Percentiles rank a stretch among this genome's conserved stretches.
These are phyloP conservation scores for Micropoecilia bifurca DNA, from an alignment of 2,797 vertebrate species.

Conservation along the genomic window DNA sequence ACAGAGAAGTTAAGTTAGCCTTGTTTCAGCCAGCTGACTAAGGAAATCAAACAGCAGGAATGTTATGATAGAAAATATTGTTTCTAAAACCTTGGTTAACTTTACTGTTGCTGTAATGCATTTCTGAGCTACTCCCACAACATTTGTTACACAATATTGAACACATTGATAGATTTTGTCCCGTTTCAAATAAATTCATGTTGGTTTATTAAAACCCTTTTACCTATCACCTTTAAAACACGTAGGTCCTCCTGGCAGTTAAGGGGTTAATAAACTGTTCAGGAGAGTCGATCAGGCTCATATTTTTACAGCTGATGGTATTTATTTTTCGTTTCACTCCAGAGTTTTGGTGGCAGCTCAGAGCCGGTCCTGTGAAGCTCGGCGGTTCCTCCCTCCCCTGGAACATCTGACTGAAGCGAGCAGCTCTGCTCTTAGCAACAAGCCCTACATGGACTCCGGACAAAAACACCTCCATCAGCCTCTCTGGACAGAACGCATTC, in stretches of 20 bases:
- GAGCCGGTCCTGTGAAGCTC: neutral
- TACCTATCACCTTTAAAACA: no score
- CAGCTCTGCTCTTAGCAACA: conserved; percentile 60
- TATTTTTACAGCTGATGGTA: neutral
- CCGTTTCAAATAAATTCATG: neutral
- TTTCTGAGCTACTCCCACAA: neutral
- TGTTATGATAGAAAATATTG: neutral
- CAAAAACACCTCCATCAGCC: conserved; percentile 64
- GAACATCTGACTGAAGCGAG: conserved; percentile 18
- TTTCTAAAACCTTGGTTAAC: neutral
- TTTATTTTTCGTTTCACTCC: neutral
- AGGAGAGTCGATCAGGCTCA: neutral
- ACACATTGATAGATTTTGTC: neutral
- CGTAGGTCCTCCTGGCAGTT: no score
- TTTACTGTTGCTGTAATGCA: neutral
- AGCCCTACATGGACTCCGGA: conserved; percentile 71
- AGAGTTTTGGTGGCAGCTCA: neutral
- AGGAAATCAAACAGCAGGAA: neutral
- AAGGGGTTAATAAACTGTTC: no score
- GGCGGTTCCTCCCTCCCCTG: conserved; percentile 18
- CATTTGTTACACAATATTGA: neutral
- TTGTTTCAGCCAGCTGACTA: neutral
- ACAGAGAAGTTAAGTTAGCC: neutral
- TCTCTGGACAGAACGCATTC: conserved; percentile 60
- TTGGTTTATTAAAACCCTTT: neutral